Conservation (phyloP, 2,113 vertebrate species). For the Eretmochelys imbricata region DNA sequence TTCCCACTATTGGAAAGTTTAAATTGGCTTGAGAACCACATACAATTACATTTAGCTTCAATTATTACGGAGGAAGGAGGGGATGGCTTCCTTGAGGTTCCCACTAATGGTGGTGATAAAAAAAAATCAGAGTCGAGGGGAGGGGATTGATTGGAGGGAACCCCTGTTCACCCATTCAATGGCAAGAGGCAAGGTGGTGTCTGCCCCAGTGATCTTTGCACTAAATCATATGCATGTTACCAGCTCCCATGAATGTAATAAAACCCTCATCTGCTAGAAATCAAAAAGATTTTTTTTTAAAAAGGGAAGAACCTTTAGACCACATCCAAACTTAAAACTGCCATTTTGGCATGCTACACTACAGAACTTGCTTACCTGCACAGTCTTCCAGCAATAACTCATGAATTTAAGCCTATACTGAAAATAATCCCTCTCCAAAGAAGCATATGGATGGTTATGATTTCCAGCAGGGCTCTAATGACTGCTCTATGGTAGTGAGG, state of each 20-base stretch:
- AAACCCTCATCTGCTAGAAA: not conserved
- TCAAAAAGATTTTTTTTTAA: not conserved
- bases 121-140: not conserved
- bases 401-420: not conserved
- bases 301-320: not conserved
- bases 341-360: not conserved
- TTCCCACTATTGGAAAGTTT: slow-evolving; percentile 11
- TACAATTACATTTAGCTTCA: slow-evolving; percentile 55
- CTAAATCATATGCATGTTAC: slow-evolving; percentile 1
- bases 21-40: slow-evolving; percentile 41
- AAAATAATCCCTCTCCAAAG: not conserved
- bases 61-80: slow-evolving; percentile 18
- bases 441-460: not conserved
- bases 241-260: not conserved
- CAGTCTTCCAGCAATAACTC: not conserved
- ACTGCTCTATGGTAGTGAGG: not conserved
- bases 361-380: not conserved
- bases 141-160: not conserved
- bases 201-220: not conserved
- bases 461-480: not conserved
- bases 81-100: not conserved
- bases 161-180: not conserved
- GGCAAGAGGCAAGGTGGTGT: not conserved
- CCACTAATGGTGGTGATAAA: not conserved
- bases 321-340: not conserved